Percentiles rank a stretch among this genome's conserved stretches.
These are phyloP conservation scores for Criorhina ranunculi DNA, from an alignment of 2,888 invertebrate species.

Conservation along the genomic window DNA sequence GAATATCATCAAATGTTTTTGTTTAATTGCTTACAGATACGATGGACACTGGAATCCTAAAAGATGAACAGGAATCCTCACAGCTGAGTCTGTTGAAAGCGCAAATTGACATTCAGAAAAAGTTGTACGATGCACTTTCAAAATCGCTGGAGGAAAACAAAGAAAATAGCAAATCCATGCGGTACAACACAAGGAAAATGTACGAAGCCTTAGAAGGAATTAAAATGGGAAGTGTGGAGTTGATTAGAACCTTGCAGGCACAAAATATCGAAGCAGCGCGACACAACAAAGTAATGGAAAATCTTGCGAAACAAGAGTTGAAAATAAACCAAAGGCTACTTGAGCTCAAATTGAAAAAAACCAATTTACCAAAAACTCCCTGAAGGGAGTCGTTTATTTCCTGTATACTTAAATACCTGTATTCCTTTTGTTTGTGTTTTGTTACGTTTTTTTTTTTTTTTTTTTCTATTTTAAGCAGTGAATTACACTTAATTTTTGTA, in stretches of 20 bases:
- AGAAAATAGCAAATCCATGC: background rate
- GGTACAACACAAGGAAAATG: background rate
- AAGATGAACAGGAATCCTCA: background rate
- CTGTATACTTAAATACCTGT: background rate
- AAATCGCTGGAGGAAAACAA: background rate
- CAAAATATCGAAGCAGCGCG: background rate
- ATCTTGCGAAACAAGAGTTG: background rate
- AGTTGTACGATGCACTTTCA: background rate
- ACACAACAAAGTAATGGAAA: background rate
- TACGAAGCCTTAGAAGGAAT: constrained; percentile 3
- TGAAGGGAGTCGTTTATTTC: background rate
- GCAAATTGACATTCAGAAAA: background rate
- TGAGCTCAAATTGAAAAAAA: background rate
- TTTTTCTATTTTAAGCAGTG: no score
- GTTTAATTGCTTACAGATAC: background rate
- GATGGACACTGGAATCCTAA: no score
- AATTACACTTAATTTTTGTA: no score
- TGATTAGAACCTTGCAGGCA: background rate
- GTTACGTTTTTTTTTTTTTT: no score
- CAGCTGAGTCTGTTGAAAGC: background rate
- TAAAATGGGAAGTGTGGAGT: background rate
- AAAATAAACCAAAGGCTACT: background rate
- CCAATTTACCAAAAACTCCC: background rate
- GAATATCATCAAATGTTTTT: no score
- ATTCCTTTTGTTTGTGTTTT: background rate